A percentile compares a stretch with the other conserved stretches of the same genome.
These are phyloP conservation scores for Poeciliopsis presidionis DNA, from an alignment of 2,797 vertebrate genomes.

Conservation along the genomic window DNA sequence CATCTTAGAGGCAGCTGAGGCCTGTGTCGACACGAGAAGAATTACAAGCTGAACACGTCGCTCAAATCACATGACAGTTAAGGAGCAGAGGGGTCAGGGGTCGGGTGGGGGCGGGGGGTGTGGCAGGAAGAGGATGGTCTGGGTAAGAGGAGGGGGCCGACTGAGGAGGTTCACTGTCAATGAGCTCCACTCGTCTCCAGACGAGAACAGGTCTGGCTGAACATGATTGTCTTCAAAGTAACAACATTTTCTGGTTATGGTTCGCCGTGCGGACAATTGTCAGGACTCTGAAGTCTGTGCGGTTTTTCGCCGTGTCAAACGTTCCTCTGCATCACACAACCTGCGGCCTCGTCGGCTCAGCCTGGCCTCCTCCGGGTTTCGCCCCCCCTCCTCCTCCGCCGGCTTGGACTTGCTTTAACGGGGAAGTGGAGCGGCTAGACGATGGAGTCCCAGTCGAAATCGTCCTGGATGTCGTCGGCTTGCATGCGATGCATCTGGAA, in stretches of 20 bases:
- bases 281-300: slow-evolving; percentile 74
- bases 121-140: slow-evolving; percentile 57
- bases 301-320: slow-evolving; percentile 56
- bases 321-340: slow-evolving; percentile 62
- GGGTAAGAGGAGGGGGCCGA: slow-evolving; percentile 66
- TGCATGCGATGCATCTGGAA: slow-evolving; percentile 92
- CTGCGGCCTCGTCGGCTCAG: slow-evolving; percentile 57
- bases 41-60: slow-evolving; percentile 84
- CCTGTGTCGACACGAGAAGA: slow-evolving; percentile 85
- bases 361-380: slow-evolving; percentile 62
- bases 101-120: slow-evolving; percentile 19
- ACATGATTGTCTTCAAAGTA: slow-evolving; percentile 94
- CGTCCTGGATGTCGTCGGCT: slow-evolving; percentile 92
- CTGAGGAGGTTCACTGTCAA: slow-evolving; percentile 77
- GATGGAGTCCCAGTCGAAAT: slow-evolving; percentile 96
- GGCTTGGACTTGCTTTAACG: slow-evolving; percentile 38
- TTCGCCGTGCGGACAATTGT: slow-evolving; percentile 78
- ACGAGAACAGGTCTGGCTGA: slow-evolving; percentile 84
- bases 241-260: slow-evolving; percentile 77
- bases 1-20: slow-evolving; percentile 86
- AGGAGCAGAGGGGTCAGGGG: slow-evolving; percentile 63
- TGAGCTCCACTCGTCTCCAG: slow-evolving; percentile 78
- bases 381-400: slow-evolving; percentile 61
- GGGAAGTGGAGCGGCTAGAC: slow-evolving; percentile 78
- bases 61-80: slow-evolving; percentile 86